These are phyloP conservation scores for Aphaenogaster ashmeadi DNA, from an alignment of 1,140 invertebrate species.

Conservation along the genomic window DNA sequence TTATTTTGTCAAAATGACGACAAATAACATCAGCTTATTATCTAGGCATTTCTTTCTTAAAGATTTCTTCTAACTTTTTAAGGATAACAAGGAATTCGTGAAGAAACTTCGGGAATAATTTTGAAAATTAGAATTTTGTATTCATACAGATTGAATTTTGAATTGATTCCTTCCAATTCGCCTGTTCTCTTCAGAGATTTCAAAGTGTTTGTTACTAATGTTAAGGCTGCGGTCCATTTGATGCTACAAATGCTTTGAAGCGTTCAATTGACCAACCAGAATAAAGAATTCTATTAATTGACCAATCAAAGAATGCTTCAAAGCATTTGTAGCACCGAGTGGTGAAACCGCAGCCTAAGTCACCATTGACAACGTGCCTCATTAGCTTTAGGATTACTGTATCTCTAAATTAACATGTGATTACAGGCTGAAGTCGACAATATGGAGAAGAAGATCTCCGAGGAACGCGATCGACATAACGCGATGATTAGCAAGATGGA, in stretches of 20 bases:
- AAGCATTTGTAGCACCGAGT: too few relatives aligned
- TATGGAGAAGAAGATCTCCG: slow-evolving; percentile 90
- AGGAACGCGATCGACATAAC: slow-evolving; percentile 90
- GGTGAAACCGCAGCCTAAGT: too few relatives aligned
- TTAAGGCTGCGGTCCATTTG: background rate
- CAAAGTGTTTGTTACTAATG: background rate
- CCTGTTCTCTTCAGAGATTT: background rate
- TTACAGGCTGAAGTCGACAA: slow-evolving; percentile 89
- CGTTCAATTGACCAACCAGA: too few relatives aligned
- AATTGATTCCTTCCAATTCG: background rate
- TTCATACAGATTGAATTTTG: background rate
- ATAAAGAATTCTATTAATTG: too few relatives aligned
- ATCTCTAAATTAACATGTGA: background rate
- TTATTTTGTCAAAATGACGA: too few relatives aligned
- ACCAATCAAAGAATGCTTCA: too few relatives aligned
- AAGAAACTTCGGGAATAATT: background rate
- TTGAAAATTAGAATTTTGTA: background rate
- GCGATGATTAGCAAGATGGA: slow-evolving; percentile 91
- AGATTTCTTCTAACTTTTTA: background rate
- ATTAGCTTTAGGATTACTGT: background rate
- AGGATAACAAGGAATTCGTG: background rate
- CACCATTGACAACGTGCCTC: background rate
- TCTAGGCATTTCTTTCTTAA: too few relatives aligned
- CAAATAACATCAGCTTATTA: too few relatives aligned
- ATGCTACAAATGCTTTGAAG: too few relatives aligned